A percentile compares a stretch with the other conserved stretches of the same genome.
Conservation (phyloP, 2,888 invertebrate species). For the Timema podura region DNA sequence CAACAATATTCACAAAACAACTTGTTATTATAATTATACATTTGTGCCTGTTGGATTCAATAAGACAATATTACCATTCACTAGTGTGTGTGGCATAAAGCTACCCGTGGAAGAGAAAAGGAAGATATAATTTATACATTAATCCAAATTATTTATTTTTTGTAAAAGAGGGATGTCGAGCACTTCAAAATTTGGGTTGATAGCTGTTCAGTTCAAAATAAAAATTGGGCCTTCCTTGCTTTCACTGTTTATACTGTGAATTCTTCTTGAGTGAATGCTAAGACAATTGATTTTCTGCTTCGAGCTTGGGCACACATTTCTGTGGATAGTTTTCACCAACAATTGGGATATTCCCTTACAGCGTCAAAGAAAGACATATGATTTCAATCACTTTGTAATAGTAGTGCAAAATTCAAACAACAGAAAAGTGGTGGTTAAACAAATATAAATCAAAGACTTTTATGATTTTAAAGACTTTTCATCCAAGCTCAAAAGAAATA, state of each 20-base stretch:
- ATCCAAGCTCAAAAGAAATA: neutral
- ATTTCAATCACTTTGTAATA: neutral
- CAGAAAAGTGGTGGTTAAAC: neutral
- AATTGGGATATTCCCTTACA: neutral
- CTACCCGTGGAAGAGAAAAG: neutral
- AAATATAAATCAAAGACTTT: neutral
- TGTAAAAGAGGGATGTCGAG: neutral
- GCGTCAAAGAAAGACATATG: neutral
- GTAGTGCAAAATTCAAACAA: neutral
- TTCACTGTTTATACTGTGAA: neutral
- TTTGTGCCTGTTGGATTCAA: neutral
- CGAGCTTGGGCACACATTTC: neutral
- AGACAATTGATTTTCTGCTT: neutral
- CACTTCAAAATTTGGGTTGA: neutral
- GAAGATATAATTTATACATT: neutral
- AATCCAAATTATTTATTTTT: neutral
- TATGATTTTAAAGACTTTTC: neutral
- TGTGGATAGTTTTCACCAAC: neutral
- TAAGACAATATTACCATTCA: neutral
- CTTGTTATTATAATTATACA: neutral
- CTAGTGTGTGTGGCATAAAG: neutral
- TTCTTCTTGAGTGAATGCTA: neutral
- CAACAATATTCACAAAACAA: neutral
- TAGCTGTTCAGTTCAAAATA: neutral
- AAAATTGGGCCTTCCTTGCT: too few relatives aligned